Conservation (phyloP, 64 coral and sea anemone species). For the Acropora tenuis region DNA sequence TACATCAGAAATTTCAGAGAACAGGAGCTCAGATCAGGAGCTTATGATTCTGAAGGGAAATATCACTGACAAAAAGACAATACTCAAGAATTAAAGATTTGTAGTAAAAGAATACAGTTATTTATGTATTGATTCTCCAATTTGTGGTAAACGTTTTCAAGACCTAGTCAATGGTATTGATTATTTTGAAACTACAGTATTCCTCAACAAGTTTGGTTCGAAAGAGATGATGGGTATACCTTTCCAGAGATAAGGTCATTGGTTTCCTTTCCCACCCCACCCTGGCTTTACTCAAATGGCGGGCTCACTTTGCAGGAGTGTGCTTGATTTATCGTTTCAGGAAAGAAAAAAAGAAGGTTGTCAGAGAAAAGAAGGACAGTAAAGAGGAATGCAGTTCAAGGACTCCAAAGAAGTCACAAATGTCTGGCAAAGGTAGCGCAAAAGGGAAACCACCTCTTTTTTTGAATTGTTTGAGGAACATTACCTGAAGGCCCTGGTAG, state of each 20-base stretch:
- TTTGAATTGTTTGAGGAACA: conserved; percentile 66
- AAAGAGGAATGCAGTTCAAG: not conserved
- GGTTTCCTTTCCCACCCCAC: conserved; percentile 43
- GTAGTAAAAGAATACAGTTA: not conserved
- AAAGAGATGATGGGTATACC: conserved; percentile 48
- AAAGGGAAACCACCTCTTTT: conserved; percentile 76
- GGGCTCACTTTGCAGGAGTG: conserved; percentile 81
- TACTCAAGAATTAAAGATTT: not conserved
- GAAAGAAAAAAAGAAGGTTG: conserved; percentile 41
- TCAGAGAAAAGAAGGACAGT: conserved; percentile 22
- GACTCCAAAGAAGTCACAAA: not conserved
- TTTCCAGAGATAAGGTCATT: not conserved
- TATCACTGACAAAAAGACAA: not conserved
- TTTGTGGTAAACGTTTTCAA: not conserved
- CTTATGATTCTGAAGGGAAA: not conserved
- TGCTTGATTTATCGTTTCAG: conserved; percentile 85
- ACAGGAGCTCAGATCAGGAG: not conserved
- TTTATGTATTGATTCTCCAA: not conserved
- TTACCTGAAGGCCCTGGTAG: conserved; percentile 84
- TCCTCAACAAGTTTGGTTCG: conserved; percentile 76
- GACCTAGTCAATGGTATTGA: not conserved
- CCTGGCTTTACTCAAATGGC: conserved; percentile 64
- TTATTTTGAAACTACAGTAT: conserved; percentile 22
- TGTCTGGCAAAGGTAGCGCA: conserved; percentile 5
- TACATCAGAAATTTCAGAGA: not conserved